A percentile compares a stretch with the other conserved stretches of the same genome.
Evolutionary conservation across 2,113 vertebrate species (phyloP).

Genomic region (Hippotragus niger): DNA sequence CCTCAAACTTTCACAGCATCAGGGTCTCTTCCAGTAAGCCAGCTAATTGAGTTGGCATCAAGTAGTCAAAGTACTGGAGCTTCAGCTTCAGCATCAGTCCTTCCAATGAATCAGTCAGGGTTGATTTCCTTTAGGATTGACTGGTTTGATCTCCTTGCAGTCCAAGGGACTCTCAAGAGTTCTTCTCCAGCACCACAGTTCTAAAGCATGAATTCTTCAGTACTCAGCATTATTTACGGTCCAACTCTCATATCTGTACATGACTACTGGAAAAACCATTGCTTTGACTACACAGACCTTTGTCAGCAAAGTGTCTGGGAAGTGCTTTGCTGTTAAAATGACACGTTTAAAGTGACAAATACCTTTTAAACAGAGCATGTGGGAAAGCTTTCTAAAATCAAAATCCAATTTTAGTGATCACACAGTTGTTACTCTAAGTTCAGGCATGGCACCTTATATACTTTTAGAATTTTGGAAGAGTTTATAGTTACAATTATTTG

Average conservation of each 20-base stretch:
- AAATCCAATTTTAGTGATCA: conserved; percentile 36
- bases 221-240: not conserved
- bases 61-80: not conserved
- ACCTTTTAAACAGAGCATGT: not conserved
- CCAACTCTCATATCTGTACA: not conserved
- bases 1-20: not conserved
- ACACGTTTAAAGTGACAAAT: conserved; percentile 1
- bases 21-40: not conserved
- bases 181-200: not conserved
- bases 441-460: not conserved
- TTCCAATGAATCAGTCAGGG: not conserved
- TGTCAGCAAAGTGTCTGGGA: not conserved
- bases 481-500: conserved; percentile 56
- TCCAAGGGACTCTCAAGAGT: not conserved
- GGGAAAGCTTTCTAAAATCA: conserved; percentile 22
- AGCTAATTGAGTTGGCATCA: not conserved
- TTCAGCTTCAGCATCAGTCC: not conserved
- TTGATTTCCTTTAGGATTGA: not conserved
- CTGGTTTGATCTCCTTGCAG: not conserved
- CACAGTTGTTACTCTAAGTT: conserved; percentile 35
- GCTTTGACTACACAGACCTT: not conserved
- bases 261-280: not conserved
- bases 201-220: not conserved
- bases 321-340: conserved; percentile 31
- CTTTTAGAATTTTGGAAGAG: conserved; percentile 11